A percentile compares a stretch with the other conserved stretches of the same genome.
phyloP scores from a whole-genome alignment of 2,113 vertebrate genomes.

The Proterorhinus semilunaris region DNA sequence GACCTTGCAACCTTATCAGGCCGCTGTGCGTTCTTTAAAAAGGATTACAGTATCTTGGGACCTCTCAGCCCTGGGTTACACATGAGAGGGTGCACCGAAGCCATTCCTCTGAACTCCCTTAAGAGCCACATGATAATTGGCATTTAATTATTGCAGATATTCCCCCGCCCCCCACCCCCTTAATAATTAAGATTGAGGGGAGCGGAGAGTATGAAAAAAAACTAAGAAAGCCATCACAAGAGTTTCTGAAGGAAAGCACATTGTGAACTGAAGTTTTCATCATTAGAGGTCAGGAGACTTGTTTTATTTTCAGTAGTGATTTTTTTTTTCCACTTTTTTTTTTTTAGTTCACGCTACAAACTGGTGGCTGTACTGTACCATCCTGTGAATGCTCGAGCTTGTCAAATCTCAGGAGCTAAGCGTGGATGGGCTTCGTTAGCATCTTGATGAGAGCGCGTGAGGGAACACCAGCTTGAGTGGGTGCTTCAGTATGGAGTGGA shows the following conservation, averaged over 20 bases:
- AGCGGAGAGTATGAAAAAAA: constrained; percentile 39
- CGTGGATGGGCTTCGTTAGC: no score
- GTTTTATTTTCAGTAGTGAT: no score
- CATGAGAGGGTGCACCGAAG: constrained; percentile 38
- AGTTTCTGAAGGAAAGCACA: neutral
- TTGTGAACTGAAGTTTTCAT: no score
- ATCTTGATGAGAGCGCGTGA: no score
- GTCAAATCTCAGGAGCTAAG: no score
- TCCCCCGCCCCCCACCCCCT: constrained; percentile 34
- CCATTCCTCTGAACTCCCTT: constrained; percentile 55
- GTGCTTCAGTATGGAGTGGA: no score
- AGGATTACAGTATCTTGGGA: constrained; percentile 44
- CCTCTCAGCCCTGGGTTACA: constrained; percentile 21
- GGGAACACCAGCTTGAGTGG: no score
- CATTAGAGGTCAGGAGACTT: no score
- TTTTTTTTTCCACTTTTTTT: no score
- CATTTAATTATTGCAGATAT: constrained; percentile 67
- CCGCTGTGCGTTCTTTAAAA: constrained; percentile 43
- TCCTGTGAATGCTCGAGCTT: no score
- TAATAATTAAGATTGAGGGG: constrained; percentile 66
- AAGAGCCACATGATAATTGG: constrained; percentile 60
- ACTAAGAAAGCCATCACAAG: constrained; percentile 11
- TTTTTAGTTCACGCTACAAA: no score
- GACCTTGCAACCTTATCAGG: constrained; percentile 61
- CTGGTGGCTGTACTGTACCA: no score